Percentiles rank a stretch among this genome's conserved stretches.
Evolutionary conservation across 2,113 vertebrate species (phyloP).

Genomic region (Ardeotis arabs): DNA sequence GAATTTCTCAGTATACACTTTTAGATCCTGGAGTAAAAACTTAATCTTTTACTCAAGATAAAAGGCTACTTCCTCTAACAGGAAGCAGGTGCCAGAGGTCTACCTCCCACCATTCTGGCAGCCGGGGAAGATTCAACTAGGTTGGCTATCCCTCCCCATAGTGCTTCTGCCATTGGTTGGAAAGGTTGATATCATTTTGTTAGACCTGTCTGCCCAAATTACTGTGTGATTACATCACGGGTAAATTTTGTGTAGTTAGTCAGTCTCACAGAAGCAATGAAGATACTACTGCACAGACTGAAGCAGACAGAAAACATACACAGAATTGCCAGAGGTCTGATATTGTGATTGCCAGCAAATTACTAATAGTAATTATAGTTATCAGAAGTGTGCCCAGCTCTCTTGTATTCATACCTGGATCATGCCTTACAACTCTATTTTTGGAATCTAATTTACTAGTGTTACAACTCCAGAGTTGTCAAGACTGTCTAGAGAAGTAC

Average conservation of each 20-base stretch:
- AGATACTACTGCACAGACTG: not conserved
- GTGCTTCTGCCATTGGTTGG: not conserved
- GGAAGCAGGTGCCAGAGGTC: not conserved
- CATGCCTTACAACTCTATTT: not conserved
- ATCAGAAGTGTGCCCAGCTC: not conserved
- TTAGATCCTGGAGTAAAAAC: slow-evolving; percentile 1
- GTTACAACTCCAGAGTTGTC: not conserved
- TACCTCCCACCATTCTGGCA: slow-evolving; percentile 10
- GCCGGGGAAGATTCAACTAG: not conserved
- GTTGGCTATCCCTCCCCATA: not conserved
- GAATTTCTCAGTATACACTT: not conserved
- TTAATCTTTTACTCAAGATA: not conserved
- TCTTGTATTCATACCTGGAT: not conserved
- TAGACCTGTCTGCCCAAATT: not conserved
- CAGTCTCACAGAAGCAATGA: not conserved
- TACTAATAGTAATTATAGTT: not conserved
- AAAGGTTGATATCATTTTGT: not conserved
- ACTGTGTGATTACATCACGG: not conserved
- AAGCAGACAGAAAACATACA: not conserved
- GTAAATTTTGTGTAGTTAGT: slow-evolving; percentile 16
- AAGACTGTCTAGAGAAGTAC: not conserved
- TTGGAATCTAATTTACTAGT: not conserved
- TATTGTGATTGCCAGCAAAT: not conserved
- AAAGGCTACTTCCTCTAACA: not conserved
- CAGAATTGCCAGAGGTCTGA: not conserved